Conservation (phyloP, 64 coral and sea anemone species). For the Montipora foliosa region DNA sequence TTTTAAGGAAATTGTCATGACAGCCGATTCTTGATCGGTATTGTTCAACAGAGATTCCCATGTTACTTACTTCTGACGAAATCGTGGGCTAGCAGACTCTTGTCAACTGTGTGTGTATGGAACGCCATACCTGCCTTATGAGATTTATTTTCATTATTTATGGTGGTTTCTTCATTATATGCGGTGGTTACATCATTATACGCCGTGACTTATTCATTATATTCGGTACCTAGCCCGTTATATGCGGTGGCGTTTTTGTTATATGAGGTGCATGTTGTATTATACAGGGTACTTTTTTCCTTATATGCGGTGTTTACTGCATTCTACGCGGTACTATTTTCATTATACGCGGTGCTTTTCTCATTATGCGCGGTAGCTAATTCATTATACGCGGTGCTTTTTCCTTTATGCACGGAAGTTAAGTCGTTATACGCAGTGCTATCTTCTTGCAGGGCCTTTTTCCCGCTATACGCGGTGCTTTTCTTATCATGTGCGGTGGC, state of each 20-base stretch:
- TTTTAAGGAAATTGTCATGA: no score
- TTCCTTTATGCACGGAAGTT: not conserved
- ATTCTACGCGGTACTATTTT: not conserved
- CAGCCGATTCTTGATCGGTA: no score
- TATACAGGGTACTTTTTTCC: no score
- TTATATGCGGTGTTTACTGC: no score
- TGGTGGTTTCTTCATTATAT: no score
- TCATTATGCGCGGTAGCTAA: not conserved
- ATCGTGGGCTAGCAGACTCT: no score
- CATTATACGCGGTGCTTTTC: not conserved
- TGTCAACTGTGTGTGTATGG: not conserved
- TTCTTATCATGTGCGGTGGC: constrained; percentile 11
- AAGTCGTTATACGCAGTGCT: not conserved
- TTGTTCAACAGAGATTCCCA: no score
- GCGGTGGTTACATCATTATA: no score
- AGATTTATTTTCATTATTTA: no score
- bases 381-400: not conserved
- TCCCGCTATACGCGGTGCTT: constrained; percentile 13
- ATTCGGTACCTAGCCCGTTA: not conserved
- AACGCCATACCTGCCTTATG: not conserved
- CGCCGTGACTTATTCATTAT: not conserved
- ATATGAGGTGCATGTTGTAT: not conserved
- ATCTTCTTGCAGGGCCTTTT: not conserved
- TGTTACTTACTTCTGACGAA: no score
- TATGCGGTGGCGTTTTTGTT: not conserved